phyloP scores from a whole-genome alignment of 2,797 vertebrate species.

The Podarcis lilfordi region DNA sequence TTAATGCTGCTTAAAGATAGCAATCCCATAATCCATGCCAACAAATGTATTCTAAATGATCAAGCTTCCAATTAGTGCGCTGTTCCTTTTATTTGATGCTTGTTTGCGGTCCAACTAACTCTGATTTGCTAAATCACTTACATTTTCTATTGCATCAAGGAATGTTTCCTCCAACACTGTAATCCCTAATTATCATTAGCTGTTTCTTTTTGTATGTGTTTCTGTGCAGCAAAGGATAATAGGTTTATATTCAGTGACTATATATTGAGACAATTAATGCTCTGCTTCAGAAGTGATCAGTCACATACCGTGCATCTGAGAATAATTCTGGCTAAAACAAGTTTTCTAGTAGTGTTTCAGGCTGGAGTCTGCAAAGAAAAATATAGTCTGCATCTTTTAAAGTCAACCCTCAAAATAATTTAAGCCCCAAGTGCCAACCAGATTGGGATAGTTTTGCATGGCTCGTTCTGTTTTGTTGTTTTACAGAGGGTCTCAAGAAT shows the following conservation, averaged over 20 bases:
- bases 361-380: conserved; percentile 31
- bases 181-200: conserved; percentile 55
- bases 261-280: conserved; percentile 57
- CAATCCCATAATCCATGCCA: conserved; percentile 77
- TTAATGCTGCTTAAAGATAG: conserved; percentile 84
- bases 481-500: conserved; percentile 59
- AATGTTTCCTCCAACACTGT: conserved; percentile 46
- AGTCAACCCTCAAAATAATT: neutral
- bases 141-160: conserved; percentile 55
- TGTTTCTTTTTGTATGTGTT: neutral
- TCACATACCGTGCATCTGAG: conserved; percentile 51
- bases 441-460: conserved; percentile 24
- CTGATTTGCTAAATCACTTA: conserved; percentile 72
- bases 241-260: conserved; percentile 51
- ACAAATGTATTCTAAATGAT: conserved; percentile 70
- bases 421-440: conserved; percentile 29
- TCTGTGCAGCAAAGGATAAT: conserved; percentile 47
- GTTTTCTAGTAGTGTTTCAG: conserved; percentile 12
- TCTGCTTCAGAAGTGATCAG: conserved; percentile 45
- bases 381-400: conserved; percentile 3
- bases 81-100: conserved; percentile 77
- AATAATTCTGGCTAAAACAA: conserved; percentile 23
- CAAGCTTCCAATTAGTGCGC: conserved; percentile 72
- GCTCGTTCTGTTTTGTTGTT: conserved; percentile 47
- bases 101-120: conserved; percentile 72